phyloP scores from a whole-genome alignment of 2,888 invertebrate genomes.

The Prenolepis imparis region DNA sequence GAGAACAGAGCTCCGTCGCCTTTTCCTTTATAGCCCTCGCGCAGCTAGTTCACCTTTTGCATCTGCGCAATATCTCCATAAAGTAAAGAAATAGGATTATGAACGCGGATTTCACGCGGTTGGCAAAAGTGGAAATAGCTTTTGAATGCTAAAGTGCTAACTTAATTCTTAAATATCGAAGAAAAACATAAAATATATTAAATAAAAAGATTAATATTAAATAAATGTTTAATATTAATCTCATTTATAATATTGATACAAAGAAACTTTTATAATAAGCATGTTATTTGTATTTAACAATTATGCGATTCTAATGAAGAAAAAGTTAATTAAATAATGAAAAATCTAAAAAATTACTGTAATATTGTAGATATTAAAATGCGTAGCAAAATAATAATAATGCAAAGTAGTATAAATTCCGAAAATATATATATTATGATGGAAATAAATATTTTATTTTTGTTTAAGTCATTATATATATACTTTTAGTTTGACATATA shows the following conservation, averaged over 20 bases:
- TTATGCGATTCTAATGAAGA: not conserved
- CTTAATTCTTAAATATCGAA: constrained; percentile 25
- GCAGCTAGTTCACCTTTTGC: constrained; percentile 73
- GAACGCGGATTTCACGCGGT: constrained; percentile 62
- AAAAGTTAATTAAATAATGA: constrained; percentile 1
- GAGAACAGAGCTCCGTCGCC: constrained; percentile 69
- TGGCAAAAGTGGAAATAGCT: constrained; percentile 50
- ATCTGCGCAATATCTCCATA: constrained; percentile 77
- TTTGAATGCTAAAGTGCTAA: constrained; percentile 36
- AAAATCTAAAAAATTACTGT: not conserved
- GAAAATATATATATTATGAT: not conserved
- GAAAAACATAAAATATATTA: constrained; percentile 5
- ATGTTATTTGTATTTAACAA: not conserved
- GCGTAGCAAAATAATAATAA: not conserved
- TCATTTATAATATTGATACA: constrained; percentile 7
- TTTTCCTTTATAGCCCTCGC: constrained; percentile 63
- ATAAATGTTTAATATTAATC: not conserved
- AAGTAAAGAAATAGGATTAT: constrained; percentile 79
- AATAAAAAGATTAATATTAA: not conserved
- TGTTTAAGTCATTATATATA: not conserved
- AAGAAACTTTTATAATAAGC: not conserved
- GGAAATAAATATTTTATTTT: not conserved
- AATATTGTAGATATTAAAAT: not conserved
- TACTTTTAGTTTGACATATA: not conserved
- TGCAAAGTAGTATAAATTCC: not conserved